Base-by-base conservation (phyloP, 2,113 vertebrate genomes). In the Prinia subflava region DNA sequence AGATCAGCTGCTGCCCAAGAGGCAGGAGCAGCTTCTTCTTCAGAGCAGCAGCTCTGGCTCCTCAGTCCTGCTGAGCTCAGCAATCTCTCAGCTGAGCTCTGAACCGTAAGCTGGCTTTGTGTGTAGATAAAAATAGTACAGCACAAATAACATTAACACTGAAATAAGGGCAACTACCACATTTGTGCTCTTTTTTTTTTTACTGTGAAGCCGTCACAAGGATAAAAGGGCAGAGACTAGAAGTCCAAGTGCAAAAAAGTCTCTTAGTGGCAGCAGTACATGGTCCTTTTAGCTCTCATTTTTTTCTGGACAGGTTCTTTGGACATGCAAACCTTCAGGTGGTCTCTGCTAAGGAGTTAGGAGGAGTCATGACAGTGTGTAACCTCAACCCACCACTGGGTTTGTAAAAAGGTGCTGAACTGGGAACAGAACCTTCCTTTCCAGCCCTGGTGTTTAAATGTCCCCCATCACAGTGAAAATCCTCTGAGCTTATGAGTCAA, bases 41-140 rank as follows among this genome's bases (percentile, higher is more conserved):
- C 64, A 31, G 80, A 87, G 73, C 56, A 78, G 76, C 64, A 74
- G 52, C 55, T 77, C 87, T 5, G 1, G 65, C 68, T 88, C 52
- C 46, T 87, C 3, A 6, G 56, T 63, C 73, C 80, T 78, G 92
- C 91, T 93, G 92, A 97, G 89, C 60, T 94, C 91, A 95, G 91
- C 95, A 81, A 47, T n/a, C 74, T 69, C 91, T 64, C 89, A 94
- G 76, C 73, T 92, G 92, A 96, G 76, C 86, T 89, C 80, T 87
- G 86, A 90, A 92, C 80, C 0, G 0, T 94, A 95, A 94, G 49
- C 73, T 87, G 94, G 64, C 77, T 97, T 96, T 92, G 69, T 90
- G 27, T 1, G 1, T 0, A 5, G 83, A 67, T 81, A 93, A 97
- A 97, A 95, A 95, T 94, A 97, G 92, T 56, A 37, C 15, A 1